Conservation (phyloP, 1,140 invertebrate species). For the Grapholita molesta region DNA sequence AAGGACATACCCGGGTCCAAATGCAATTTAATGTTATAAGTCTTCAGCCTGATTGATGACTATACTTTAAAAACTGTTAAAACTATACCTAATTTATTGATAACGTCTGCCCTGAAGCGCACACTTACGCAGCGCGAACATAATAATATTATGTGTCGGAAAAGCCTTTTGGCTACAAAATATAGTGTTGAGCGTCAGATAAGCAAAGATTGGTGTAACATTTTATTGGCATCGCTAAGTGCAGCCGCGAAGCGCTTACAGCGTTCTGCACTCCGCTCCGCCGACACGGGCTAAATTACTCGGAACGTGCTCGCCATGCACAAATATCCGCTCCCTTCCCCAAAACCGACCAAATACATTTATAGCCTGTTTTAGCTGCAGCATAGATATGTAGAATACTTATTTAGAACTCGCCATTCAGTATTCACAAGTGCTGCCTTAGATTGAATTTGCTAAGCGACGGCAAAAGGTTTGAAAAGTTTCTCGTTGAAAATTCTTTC, state of each 20-base stretch:
- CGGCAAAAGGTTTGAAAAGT: neutral
- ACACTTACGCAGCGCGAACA: neutral
- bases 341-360: conserved; percentile 20
- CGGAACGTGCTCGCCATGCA: conserved; percentile 49
- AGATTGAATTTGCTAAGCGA: conserved; percentile 7
- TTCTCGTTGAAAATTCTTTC: neutral
- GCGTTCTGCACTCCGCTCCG: conserved; percentile 58
- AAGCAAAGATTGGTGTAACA: neutral
- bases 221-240: neutral
- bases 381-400: neutral
- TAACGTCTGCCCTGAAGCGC: neutral
- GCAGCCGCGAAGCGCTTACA: conserved; percentile 38
- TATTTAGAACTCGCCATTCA: neutral
- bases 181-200: neutral
- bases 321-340: conserved; percentile 39
- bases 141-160: neutral
- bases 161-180: neutral
- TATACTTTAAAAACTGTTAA: neutral
- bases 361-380: conserved; percentile 6
- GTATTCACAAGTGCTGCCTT: neutral
- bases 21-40: neutral
- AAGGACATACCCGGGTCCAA: too few relatives aligned
- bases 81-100: neutral
- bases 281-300: conserved; percentile 38
- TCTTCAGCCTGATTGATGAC: neutral